Percentiles rank a stretch among this genome's conserved stretches.
phyloP scores from a whole-genome alignment of 2,797 vertebrate genomes.

The Lagodon rhomboides region DNA sequence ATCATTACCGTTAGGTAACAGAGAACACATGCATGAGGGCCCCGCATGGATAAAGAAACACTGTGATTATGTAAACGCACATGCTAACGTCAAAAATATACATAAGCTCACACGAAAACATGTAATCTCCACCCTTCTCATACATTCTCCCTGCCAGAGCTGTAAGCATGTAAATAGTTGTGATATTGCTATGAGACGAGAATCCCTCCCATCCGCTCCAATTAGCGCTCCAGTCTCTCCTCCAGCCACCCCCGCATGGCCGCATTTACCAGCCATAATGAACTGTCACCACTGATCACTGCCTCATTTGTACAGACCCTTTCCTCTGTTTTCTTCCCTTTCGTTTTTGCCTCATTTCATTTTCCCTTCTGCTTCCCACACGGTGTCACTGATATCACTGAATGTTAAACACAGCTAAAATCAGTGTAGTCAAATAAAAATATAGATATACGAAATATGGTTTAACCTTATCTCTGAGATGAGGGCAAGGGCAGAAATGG shows the following conservation, averaged over 20 bases:
- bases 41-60: background rate
- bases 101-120: constrained; percentile 22
- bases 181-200: constrained; percentile 74
- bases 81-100: background rate
- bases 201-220: constrained; percentile 77
- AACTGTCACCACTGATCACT: constrained; percentile 79
- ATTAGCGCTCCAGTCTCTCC: constrained; percentile 75
- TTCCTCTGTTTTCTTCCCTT: constrained; percentile 58
- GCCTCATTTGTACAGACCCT: constrained; percentile 73
- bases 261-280: constrained; percentile 81
- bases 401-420: constrained; percentile 36
- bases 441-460: background rate
- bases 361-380: constrained; percentile 48
- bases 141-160: constrained; percentile 53
- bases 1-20: background rate
- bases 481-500: constrained; percentile 6
- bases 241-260: constrained; percentile 63
- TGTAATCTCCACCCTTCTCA: constrained; percentile 16
- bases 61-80: background rate
- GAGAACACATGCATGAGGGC: background rate
- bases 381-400: constrained; percentile 13
- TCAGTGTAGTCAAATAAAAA: constrained; percentile 3
- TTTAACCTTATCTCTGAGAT: constrained; percentile 19
- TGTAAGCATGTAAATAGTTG: constrained; percentile 71
- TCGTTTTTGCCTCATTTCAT: constrained; percentile 52